Evolutionary conservation across 2,113 vertebrate species (phyloP).

Genomic region (Actinemys pallida): DNA sequence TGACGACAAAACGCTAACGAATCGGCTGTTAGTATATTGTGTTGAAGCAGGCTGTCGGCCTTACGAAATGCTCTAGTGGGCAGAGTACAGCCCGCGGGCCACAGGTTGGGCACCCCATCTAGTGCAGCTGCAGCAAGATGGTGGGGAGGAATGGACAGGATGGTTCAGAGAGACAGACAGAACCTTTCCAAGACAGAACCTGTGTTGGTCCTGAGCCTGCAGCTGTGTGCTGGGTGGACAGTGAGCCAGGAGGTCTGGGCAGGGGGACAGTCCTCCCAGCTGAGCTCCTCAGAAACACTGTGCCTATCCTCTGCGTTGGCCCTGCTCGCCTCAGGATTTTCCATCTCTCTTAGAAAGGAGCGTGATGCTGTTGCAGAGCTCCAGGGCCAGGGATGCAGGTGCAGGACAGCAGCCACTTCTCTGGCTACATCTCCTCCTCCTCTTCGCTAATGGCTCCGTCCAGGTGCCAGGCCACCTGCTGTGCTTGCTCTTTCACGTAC

Average conservation of each 20-base stretch:
- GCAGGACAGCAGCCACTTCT: neutral
- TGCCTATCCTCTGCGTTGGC: neutral
- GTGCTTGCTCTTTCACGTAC: conserved; percentile 78
- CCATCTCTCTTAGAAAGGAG: neutral
- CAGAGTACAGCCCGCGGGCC: neutral
- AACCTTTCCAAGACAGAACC: no score
- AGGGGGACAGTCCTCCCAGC: neutral
- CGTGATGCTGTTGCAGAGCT: neutral
- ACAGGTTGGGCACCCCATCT: neutral
- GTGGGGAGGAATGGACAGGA: neutral
- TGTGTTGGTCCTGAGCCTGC: neutral
- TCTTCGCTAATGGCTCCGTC: conserved; percentile 85
- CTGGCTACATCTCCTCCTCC: conserved; percentile 82
- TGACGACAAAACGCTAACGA: neutral
- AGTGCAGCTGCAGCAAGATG: neutral
- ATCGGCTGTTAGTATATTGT: neutral
- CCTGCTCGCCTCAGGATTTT: neutral
- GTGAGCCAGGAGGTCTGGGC: neutral
- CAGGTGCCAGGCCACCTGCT: conserved; percentile 69
- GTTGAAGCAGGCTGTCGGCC: neutral
- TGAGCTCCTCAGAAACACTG: no score
- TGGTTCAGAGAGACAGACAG: neutral
- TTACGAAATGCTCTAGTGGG: neutral
- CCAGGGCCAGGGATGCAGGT: neutral
- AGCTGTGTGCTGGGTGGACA: neutral